A percentile compares a stretch with the other conserved stretches of the same genome.
Conservation (phyloP, 2,888 invertebrate species). For the Hyalella azteca region DNA sequence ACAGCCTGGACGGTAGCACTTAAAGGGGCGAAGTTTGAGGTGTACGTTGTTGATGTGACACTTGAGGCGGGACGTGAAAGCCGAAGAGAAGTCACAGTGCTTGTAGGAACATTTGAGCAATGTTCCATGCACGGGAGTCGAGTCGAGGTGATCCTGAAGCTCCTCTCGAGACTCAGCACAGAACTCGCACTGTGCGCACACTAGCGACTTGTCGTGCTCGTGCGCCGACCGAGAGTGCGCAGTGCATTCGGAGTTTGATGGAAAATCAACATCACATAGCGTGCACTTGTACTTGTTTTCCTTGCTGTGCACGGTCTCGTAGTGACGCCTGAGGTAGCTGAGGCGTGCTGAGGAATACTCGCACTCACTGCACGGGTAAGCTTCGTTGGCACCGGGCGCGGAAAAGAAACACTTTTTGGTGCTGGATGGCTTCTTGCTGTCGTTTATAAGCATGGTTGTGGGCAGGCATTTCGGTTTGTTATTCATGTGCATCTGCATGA, state of each 20-base stretch:
- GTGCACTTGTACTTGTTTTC: not conserved
- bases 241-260: not conserved
- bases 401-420: not conserved
- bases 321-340: conserved; percentile 8
- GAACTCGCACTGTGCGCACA: not conserved
- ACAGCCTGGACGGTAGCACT: conserved; percentile 8
- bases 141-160: conserved; percentile 8
- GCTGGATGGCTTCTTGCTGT: not conserved
- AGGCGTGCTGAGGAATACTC: conserved; percentile 17
- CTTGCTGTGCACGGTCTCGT: not conserved
- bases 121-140: not conserved
- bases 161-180: conserved; percentile 14
- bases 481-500: conserved; percentile 10
- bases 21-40: not conserved
- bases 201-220: not conserved
- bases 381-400: not conserved
- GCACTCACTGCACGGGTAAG: conserved; percentile 6
- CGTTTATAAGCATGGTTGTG: not conserved
- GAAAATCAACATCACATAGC: not conserved
- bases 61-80: conserved; percentile 16
- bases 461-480: not conserved
- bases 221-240: not conserved
- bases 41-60: conserved; percentile 26
- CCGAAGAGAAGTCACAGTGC: conserved; percentile 10
- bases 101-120: conserved; percentile 1